Percentiles rank a stretch among this genome's conserved stretches.
phyloP scores from a whole-genome alignment of 2,888 invertebrate species.

The Perithous albicinctus region DNA sequence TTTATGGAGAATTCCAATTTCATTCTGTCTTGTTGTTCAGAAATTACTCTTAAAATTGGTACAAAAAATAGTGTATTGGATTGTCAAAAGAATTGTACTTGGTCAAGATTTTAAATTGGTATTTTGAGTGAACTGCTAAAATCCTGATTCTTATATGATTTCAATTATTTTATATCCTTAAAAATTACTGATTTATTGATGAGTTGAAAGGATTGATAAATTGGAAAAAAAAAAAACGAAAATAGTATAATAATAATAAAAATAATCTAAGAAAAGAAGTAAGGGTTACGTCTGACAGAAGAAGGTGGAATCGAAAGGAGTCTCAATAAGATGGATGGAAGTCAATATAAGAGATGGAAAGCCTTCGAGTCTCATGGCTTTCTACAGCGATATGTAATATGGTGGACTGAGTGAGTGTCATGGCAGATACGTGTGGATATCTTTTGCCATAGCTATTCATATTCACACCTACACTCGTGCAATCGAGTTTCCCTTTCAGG shows the following conservation, averaged over 20 bases:
- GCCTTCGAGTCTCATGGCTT: slow-evolving; percentile 40
- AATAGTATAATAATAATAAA: not conserved
- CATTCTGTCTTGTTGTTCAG: not conserved
- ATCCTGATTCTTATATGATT: too few relatives aligned
- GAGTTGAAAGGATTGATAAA: too few relatives aligned
- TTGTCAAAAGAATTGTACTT: too few relatives aligned
- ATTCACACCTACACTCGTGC: slow-evolving; percentile 25
- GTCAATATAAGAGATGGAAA: slow-evolving; percentile 58
- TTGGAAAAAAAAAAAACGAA: not conserved
- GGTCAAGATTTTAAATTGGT: too few relatives aligned
- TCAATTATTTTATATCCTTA: too few relatives aligned
- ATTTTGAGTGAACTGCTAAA: too few relatives aligned
- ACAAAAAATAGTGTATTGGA: too few relatives aligned
- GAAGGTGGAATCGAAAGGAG: slow-evolving; percentile 37
- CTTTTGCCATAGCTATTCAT: slow-evolving; percentile 5
- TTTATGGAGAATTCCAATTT: not conserved
- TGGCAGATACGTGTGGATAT: not conserved
- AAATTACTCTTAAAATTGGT: not conserved
- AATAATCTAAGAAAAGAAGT: slow-evolving; percentile 40
- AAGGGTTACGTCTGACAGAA: not conserved
- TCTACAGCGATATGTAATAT: slow-evolving; percentile 12
- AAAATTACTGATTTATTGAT: too few relatives aligned
- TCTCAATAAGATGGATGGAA: slow-evolving; percentile 59
- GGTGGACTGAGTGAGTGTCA: not conserved
- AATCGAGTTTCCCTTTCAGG: slow-evolving; percentile 43